Conservation (phyloP, 2,797 vertebrate genomes). For the Sciurus carolinensis region DNA sequence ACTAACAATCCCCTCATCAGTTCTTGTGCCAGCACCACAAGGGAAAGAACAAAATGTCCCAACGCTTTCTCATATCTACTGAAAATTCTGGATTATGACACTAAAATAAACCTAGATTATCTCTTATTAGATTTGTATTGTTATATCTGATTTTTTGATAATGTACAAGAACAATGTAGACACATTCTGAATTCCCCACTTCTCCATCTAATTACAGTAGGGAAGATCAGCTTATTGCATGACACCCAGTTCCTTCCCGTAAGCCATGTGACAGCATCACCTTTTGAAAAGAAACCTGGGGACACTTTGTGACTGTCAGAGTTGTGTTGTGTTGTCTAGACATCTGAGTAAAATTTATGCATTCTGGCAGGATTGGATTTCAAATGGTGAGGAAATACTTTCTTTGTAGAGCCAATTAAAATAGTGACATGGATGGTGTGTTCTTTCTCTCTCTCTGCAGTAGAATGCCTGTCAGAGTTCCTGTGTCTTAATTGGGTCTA, state of each 20-base stretch:
- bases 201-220: conserved; percentile 70
- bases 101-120: neutral
- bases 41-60: neutral
- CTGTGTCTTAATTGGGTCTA: conserved; percentile 87
- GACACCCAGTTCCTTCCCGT: neutral
- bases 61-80: neutral
- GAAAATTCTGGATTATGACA: neutral
- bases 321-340: conserved; percentile 58
- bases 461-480: conserved; percentile 85
- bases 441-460: conserved; percentile 82
- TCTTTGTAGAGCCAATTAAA: conserved; percentile 87
- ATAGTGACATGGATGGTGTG: conserved; percentile 82
- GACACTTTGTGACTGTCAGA: conserved; percentile 9
- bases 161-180: neutral
- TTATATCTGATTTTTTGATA: neutral
- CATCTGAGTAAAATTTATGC: conserved; percentile 79
- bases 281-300: conserved; percentile 44
- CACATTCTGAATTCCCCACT: conserved; percentile 47
- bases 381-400: conserved; percentile 76
- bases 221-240: conserved; percentile 18
- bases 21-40: neutral
- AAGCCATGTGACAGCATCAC: neutral
- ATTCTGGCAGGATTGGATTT: conserved; percentile 77
- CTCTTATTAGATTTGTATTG: neutral
- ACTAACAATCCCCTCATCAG: neutral